A percentile compares a stretch with the other conserved stretches of the same genome.
phyloP scores from a whole-genome alignment of 2,113 vertebrate species.

The Eonycteris spelaea region DNA sequence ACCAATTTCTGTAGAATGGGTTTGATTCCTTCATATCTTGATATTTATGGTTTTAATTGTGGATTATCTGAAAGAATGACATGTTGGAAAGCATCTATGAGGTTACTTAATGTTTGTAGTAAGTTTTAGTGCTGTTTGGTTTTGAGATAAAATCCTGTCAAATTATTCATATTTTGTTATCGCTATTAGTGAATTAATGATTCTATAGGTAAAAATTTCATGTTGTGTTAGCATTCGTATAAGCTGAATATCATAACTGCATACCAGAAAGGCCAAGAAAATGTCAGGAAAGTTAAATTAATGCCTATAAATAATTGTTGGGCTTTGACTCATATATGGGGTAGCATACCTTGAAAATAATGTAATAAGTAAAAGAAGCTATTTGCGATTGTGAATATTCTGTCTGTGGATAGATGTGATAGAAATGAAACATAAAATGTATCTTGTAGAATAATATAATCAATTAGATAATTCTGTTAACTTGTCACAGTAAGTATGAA shows the following conservation, averaged over 20 bases:
- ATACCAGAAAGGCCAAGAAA: background rate
- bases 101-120: background rate
- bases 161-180: background rate
- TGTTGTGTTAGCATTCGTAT: background rate
- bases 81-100: background rate
- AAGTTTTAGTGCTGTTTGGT: background rate
- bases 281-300: background rate
- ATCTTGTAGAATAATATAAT: background rate
- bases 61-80: background rate
- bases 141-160: background rate
- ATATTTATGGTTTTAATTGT: background rate
- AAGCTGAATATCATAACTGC: background rate
- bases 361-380: background rate
- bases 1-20: background rate
- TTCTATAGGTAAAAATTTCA: background rate
- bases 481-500: background rate
- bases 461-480: background rate
- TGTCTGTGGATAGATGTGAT: background rate
- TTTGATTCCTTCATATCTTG: background rate
- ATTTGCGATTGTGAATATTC: background rate
- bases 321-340: background rate
- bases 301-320: background rate
- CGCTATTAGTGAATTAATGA: background rate
- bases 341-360: background rate
- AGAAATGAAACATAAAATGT: background rate